Conservation (phyloP, 23 tunicate species). For the Halocynthia aurantium region DNA sequence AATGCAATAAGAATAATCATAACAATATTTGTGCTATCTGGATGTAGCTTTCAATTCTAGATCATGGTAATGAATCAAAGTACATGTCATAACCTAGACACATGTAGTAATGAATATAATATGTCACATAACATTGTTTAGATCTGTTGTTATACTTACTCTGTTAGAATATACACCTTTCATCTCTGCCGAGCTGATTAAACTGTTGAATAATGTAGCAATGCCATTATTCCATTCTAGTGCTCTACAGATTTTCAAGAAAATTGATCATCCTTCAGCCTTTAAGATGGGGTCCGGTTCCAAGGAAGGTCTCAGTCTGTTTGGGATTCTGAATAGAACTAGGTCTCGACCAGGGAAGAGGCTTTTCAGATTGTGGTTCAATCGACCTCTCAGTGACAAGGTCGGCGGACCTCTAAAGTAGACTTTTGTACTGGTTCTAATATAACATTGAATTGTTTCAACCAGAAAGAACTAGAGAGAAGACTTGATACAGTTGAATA, state of each 20-base stretch:
- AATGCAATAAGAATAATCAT: too few relatives aligned
- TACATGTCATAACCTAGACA: too few relatives aligned
- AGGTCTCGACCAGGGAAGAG: conserved; percentile 48
- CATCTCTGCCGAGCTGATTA: not conserved
- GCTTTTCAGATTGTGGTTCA: conserved; percentile 60
- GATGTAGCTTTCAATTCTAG: too few relatives aligned
- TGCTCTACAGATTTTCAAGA: conserved; percentile 66
- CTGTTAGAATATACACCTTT: not conserved
- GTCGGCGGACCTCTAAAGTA: not conserved
- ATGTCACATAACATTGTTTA: too few relatives aligned
- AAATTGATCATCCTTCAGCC: conserved; percentile 71
- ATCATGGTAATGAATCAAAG: too few relatives aligned
- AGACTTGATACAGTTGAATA: conserved; percentile 67
- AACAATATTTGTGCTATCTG: too few relatives aligned
- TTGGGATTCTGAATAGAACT: conserved; percentile 65
- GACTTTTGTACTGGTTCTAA: too few relatives aligned
- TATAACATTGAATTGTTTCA: too few relatives aligned
- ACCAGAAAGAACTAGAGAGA: conserved; percentile 18
- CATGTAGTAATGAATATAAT: too few relatives aligned
- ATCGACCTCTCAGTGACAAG: conserved; percentile 65
- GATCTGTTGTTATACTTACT: too few relatives aligned
- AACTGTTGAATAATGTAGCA: not conserved
- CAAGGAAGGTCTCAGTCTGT: conserved; percentile 79
- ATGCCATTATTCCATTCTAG: not conserved
- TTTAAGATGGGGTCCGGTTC: conserved; percentile 36